Evolutionary conservation across 2,113 vertebrate genomes (phyloP), one percentile per base, ranked within the genome.

Genomic region (Embiotoca jacksoni): DNA sequence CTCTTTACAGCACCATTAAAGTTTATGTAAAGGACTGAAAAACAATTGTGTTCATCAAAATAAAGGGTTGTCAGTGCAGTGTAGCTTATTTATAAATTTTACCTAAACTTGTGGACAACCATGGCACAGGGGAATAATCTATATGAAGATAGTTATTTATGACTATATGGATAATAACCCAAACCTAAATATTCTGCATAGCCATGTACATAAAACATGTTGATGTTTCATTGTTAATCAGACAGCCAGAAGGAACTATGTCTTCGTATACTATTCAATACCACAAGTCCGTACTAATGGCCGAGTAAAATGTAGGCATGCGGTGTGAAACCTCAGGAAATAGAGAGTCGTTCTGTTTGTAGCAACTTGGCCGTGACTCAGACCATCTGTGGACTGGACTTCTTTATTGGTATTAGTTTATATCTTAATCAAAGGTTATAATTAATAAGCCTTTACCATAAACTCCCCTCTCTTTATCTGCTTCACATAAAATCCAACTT

Each of bases 261-360:
- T 67, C 31, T 37, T 69, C 30, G 46, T 70, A 3, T 72, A 32
- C 32, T 35, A 64, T 30, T 72, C 58, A 81, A 65, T 56, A 70
- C 10, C 54, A 78, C 70, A 75, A 74, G 80, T 50, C 30, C 55
- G 14, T 64, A n/a, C 59, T 85, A 52, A 54, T 32, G 23, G 75
- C 30, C 9, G 53, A 69, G 62, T 80, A 63, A 75, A 59, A 41
- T 39, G 64, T 47, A 71, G 64, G 53, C 46, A 72, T 9, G 44
- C 50, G 10, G 32, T 67, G 65, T 79, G 62, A 81, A 80, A 54
- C 47, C 15, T 60, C 13, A 69, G 56, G 23, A 53, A 68, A 81
- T 50, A 53, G 23, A 71, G 37, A 47, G 32, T 7, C 30, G 15
- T 55, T 55, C 47, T 55, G 59, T 81, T 44, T 23, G 14, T 14